A percentile compares a stretch with the other conserved stretches of the same genome.
phyloP scores from a whole-genome alignment of 2,888 invertebrate species.

The Amphiduros pacificus region DNA sequence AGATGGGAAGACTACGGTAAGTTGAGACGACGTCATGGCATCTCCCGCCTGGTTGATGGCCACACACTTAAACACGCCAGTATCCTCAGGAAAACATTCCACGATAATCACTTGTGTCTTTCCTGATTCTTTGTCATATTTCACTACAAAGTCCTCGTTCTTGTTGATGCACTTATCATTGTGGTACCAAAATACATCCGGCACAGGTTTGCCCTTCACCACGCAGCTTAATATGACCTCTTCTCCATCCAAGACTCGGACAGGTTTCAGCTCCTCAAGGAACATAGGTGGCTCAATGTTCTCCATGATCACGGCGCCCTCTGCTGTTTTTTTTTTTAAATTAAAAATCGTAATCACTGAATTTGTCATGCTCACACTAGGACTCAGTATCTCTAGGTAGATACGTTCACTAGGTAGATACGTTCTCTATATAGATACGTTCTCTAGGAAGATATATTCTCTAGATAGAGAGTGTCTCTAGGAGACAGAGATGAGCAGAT shows the following conservation, averaged over 20 bases:
- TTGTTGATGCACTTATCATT: conserved; percentile 57
- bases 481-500: too few relatives aligned
- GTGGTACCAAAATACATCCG: conserved; percentile 57
- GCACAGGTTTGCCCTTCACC: conserved; percentile 51
- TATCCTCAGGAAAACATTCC: conserved; percentile 59
- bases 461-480: too few relatives aligned
- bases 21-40: conserved; percentile 69
- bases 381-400: too few relatives aligned
- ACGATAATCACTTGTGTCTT: conserved; percentile 53
- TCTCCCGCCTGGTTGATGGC: conserved; percentile 67
- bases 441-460: too few relatives aligned
- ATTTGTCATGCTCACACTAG: too few relatives aligned
- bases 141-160: conserved; percentile 57
- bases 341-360: too few relatives aligned
- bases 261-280: conserved; percentile 35
- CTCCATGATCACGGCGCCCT: too few relatives aligned
- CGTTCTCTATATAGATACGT: too few relatives aligned
- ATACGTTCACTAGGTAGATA: too few relatives aligned
- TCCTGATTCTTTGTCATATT: conserved; percentile 53
- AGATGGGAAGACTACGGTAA: conserved; percentile 29
- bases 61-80: conserved; percentile 63
- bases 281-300: too few relatives aligned
- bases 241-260: conserved; percentile 47
- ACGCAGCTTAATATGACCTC: conserved; percentile 51
- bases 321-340: too few relatives aligned